Evolutionary conservation across 1,140 invertebrate genomes (phyloP), one percentile per base, ranked within the genome.

Genomic region (Drosophila simulans): DNA sequence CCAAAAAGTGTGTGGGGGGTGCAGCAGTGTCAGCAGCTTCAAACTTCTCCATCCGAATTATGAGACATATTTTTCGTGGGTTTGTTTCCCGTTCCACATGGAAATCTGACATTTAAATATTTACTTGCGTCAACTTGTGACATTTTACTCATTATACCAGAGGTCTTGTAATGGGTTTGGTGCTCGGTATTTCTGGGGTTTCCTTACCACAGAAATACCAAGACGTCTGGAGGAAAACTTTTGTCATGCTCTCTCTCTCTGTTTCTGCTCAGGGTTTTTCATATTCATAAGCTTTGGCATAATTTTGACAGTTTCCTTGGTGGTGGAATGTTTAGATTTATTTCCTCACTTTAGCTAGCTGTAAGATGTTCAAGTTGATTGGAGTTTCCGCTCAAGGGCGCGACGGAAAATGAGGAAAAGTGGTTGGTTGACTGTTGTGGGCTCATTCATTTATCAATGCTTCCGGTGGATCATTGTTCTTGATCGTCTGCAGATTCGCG

Each of bases 21-120:
- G n/a, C n/a, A n/a, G 8, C 7, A 63, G 63, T 64, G 72, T 76
- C 64, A 25, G 42, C 69, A 54, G 74, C 40, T 40, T 54, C 52
- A 60, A 73, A 54, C 68, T 62, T 62, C 63, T 51, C 15, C 35
- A 1, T 13, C 20, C 39, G 49, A 83, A 83, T 86, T 88, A 86
- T 89, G 84, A 73, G 83, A 86, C 84, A 86, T 88, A 86, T 86
- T 86, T 88, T 71, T 53, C 64, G 73, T 58, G 51, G 57, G 35
- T 35, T 58, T 34, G 22, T 42, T 15, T 27, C 58, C 51, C 74
- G n/a, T 40, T 40, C 52, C 69, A 76, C 75, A 78, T 82, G 76
- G 79, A 83, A 91, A 91, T 91, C 88, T 91, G 88, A 91, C 88
- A 91, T 90, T 90, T 90, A 90, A 90, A 90, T 91, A 91, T 91